Evolutionary conservation across 2,113 vertebrate genomes (phyloP).

Genomic region (Hydrochoerus hydrochaeris): DNA sequence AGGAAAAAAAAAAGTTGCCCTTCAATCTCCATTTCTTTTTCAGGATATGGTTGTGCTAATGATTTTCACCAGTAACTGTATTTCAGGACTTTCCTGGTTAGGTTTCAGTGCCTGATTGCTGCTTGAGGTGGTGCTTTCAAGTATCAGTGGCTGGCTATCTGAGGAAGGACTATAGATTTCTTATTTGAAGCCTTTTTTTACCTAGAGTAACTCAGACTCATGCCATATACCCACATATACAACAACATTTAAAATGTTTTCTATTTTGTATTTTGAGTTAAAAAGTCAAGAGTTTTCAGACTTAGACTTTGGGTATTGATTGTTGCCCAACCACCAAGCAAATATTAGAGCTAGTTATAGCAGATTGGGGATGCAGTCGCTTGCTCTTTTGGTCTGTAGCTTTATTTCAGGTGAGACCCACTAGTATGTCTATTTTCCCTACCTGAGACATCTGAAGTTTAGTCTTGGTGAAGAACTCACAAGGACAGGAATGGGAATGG

Average conservation of each 20-base stretch:
- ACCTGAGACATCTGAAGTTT: not conserved
- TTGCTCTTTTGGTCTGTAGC: slow-evolving; percentile 35
- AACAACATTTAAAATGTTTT: slow-evolving; percentile 46
- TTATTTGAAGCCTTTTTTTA: slow-evolving; percentile 51
- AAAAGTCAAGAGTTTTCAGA: slow-evolving; percentile 41
- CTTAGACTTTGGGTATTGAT: not conserved
- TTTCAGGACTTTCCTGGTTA: slow-evolving; percentile 8
- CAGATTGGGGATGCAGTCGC: not conserved
- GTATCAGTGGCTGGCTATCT: not conserved
- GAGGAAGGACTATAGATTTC: not conserved
- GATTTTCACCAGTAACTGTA: slow-evolving; percentile 5
- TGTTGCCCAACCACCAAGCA: not conserved
- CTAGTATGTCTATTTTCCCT: not conserved
- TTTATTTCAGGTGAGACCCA: not conserved
- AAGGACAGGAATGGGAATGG: not conserved
- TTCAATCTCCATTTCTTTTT: not conserved
- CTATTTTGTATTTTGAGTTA: slow-evolving; percentile 56
- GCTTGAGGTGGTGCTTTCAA: slow-evolving; percentile 3
- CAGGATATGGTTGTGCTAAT: not conserved
- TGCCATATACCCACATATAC: not conserved
- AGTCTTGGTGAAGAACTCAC: slow-evolving; percentile 2
- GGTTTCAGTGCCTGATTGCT: not conserved
- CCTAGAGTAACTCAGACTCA: not conserved
- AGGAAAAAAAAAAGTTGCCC: not conserved
- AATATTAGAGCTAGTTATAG: not conserved